Evolutionary conservation across 2,888 invertebrate species (phyloP).

Genomic region (Rhingia rostrata): DNA sequence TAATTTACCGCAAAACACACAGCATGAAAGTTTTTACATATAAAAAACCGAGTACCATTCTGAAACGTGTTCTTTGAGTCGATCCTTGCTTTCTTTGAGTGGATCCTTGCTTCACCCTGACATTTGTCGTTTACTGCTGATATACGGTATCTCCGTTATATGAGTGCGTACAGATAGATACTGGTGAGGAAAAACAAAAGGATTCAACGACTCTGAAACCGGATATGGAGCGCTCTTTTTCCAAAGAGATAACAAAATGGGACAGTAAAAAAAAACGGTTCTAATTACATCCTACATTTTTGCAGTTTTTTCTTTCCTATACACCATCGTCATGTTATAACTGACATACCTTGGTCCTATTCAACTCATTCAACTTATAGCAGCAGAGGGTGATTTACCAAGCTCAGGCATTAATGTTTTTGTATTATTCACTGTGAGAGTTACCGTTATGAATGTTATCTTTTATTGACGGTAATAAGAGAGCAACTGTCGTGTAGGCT

Average conservation of each 20-base stretch:
- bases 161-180: not conserved
- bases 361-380: constrained; percentile 45
- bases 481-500: constrained; percentile 46
- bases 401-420: constrained; percentile 63
- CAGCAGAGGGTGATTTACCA: constrained; percentile 44
- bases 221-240: constrained; percentile 11
- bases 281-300: constrained; percentile 59
- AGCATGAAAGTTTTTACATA: constrained; percentile 24
- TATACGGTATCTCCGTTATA: constrained; percentile 9
- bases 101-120: constrained; percentile 21
- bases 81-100: not conserved
- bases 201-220: constrained; percentile 22
- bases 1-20: constrained; percentile 48
- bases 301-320: constrained; percentile 20
- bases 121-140: constrained; percentile 14
- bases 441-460: constrained; percentile 71
- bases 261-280: constrained; percentile 5
- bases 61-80: constrained; percentile 1
- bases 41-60: constrained; percentile 17
- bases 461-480: constrained; percentile 70
- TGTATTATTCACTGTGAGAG: constrained; percentile 64
- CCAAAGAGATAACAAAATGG: constrained; percentile 32
- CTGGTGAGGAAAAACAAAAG: constrained; percentile 20
- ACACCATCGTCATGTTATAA: constrained; percentile 40
- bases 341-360: constrained; percentile 32